A percentile compares a stretch with the other conserved stretches of the same genome.
phyloP scores from a whole-genome alignment of 2,113 vertebrate genomes.

The Orthonyx spaldingii region DNA sequence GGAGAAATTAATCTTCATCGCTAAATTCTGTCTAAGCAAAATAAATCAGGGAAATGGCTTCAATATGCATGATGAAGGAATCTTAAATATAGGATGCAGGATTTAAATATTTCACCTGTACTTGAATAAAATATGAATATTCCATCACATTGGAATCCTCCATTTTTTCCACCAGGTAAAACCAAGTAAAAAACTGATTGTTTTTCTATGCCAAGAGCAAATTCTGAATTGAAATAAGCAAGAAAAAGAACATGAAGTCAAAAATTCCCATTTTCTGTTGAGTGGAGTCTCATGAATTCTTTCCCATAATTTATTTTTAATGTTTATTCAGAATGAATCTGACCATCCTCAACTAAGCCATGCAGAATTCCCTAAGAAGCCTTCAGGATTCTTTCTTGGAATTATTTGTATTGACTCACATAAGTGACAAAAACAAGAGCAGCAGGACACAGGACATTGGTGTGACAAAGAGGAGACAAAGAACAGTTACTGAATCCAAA shows the following conservation, averaged over 20 bases:
- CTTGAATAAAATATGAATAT: neutral
- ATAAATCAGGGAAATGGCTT: neutral
- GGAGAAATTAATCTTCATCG: slow-evolving; percentile 45
- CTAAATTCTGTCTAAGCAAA: slow-evolving; percentile 9
- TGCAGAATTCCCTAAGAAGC: neutral
- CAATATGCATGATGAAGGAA: neutral
- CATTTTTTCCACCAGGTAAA: neutral
- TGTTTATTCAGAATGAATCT: neutral
- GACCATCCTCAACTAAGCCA: neutral
- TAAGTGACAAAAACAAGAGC: neutral
- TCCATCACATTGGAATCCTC: neutral
- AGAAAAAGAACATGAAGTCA: neutral
- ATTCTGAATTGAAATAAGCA: neutral
- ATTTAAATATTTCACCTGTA: neutral
- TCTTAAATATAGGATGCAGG: neutral
- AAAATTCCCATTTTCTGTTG: neutral
- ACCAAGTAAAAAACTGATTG: neutral
- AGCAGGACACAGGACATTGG: neutral
- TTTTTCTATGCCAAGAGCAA: neutral
- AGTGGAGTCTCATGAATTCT: neutral
- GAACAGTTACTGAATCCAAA: neutral
- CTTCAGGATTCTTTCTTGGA: neutral
- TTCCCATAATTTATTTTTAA: neutral
- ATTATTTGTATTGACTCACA: neutral
- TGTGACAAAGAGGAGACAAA: neutral